Conservation (phyloP, 2,888 invertebrate genomes). For the Chymomyza caudatula region DNA sequence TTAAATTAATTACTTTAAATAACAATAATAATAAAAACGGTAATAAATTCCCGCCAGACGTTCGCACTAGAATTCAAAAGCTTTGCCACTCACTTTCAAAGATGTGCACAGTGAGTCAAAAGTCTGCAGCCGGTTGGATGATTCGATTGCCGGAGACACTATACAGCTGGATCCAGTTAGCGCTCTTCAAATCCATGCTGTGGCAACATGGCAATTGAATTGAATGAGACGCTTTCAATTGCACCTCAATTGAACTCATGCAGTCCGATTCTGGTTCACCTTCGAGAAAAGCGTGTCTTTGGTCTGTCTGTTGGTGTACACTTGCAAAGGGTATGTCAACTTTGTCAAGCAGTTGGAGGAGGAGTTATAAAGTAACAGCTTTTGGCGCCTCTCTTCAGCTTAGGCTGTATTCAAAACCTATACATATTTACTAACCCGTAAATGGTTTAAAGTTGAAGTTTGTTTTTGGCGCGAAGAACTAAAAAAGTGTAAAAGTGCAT, state of each 20-base stretch:
- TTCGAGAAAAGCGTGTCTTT: constrained; percentile 61
- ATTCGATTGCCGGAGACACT: neutral
- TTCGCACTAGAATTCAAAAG: constrained; percentile 5
- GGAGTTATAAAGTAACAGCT: neutral
- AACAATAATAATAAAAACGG: constrained; percentile 19
- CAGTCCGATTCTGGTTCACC: constrained; percentile 62
- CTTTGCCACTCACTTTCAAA: constrained; percentile 56
- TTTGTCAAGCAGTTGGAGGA: neutral
- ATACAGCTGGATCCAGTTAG: neutral
- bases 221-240: constrained; percentile 42
- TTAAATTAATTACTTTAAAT: constrained; percentile 67
- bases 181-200: neutral
- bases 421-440: no score
- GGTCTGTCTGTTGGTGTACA: neutral
- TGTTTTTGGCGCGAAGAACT: no score
- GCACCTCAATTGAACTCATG: constrained; percentile 51
- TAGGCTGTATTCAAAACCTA: no score
- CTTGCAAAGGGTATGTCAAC: neutral
- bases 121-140: neutral
- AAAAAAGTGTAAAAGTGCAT: no score
- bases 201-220: constrained; percentile 39
- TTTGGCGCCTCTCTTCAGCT: neutral
- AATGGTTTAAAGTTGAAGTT: no score
- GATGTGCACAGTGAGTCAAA: constrained; percentile 28
- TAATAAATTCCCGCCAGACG: constrained; percentile 52